Evolutionary conservation across 2,797 vertebrate species (phyloP).

Genomic region (Hephaestus fuliginosus): DNA sequence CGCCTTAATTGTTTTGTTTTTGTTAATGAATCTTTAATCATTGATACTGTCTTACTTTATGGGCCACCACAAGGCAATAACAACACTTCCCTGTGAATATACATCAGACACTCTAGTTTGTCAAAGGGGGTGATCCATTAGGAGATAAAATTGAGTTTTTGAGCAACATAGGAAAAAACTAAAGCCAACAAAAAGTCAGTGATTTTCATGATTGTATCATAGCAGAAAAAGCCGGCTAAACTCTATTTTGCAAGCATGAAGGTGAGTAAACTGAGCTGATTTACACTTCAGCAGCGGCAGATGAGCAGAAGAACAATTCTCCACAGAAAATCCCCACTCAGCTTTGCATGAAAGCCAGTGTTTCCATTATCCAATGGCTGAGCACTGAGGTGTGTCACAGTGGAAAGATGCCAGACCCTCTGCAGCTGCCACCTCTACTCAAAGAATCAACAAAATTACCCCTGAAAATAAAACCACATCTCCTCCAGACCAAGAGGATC

Average conservation of each 20-base stretch:
- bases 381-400: slow-evolving; percentile 41
- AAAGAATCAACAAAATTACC: slow-evolving; percentile 20
- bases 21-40: slow-evolving; percentile 3
- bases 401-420: slow-evolving; percentile 38
- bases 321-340: slow-evolving; percentile 13
- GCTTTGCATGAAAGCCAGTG: slow-evolving; percentile 27
- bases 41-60: background rate
- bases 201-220: background rate
- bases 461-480: slow-evolving; percentile 36
- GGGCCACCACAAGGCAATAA: background rate
- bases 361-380: slow-evolving; percentile 29
- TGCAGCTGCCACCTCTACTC: slow-evolving; percentile 54
- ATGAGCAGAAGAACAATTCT: slow-evolving; percentile 19
- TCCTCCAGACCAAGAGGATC: slow-evolving; percentile 12
- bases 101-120: background rate
- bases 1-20: slow-evolving; percentile 10
- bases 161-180: background rate
- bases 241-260: background rate
- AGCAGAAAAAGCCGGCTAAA: background rate
- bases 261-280: background rate
- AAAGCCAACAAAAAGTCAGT: background rate
- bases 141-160: background rate
- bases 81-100: background rate
- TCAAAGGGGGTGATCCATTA: background rate
- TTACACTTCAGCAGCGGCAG: background rate